Conservation (phyloP, 1,140 invertebrate species). For the Leptinotarsa defecta region DNA sequence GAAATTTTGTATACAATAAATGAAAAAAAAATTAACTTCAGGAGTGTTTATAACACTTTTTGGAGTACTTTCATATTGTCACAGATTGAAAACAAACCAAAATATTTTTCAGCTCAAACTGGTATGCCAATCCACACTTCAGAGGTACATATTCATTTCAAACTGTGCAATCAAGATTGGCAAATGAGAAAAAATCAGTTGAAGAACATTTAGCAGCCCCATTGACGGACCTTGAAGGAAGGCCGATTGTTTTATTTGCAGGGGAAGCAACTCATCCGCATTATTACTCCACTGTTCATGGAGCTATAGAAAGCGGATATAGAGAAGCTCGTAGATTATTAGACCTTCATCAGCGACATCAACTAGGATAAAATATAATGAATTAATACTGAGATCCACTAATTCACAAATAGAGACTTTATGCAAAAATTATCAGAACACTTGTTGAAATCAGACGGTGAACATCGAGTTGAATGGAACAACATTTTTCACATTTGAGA, state of each 20-base stretch:
- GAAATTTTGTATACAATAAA: too few species aligned
- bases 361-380: too few species aligned
- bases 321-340: slow-evolving; percentile 71
- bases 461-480: too few species aligned
- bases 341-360: background rate
- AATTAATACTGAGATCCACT: too few species aligned
- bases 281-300: slow-evolving; percentile 79
- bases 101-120: slow-evolving; percentile 49
- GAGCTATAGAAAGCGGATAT: slow-evolving; percentile 77
- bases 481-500: too few species aligned
- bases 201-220: slow-evolving; percentile 45
- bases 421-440: too few species aligned
- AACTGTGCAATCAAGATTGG: slow-evolving; percentile 34
- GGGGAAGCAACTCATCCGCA: slow-evolving; percentile 72
- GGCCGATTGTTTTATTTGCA: slow-evolving; percentile 64
- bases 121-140: slow-evolving; percentile 57
- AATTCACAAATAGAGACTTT: too few species aligned
- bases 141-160: slow-evolving; percentile 59
- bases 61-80: too few species aligned
- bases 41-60: too few species aligned
- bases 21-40: too few species aligned
- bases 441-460: too few species aligned
- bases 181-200: slow-evolving; percentile 26
- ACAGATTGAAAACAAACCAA: too few species aligned
- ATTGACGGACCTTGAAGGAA: slow-evolving; percentile 21